phyloP scores from a whole-genome alignment of 2,888 invertebrate species.

The Mythimna impura region DNA sequence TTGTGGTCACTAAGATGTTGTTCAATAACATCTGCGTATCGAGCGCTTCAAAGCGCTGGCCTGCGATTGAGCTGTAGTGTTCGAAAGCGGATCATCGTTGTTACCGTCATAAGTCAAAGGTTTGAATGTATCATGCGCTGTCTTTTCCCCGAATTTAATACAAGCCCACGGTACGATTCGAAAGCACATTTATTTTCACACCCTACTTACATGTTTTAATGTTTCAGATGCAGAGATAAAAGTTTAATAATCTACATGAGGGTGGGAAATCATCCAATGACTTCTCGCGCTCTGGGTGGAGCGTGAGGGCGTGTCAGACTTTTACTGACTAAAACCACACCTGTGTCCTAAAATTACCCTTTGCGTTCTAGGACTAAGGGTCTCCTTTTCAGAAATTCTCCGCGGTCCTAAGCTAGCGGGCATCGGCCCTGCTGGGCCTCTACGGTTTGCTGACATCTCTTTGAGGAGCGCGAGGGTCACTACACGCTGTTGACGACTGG shows the following conservation, averaged over 20 bases:
- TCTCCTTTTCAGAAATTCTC: too few species aligned
- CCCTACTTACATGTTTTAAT: background rate
- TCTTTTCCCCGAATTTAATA: conserved; percentile 10
- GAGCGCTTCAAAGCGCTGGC: conserved; percentile 9
- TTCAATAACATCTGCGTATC: conserved; percentile 24
- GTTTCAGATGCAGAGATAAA: background rate
- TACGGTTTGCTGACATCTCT: too few species aligned
- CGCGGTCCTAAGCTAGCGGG: too few species aligned
- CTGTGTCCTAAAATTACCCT: too few species aligned
- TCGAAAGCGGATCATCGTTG: conserved; percentile 42
- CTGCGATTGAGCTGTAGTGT: conserved; percentile 24
- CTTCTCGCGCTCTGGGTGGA: too few species aligned
- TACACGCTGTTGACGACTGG: too few species aligned
- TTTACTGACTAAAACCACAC: too few species aligned
- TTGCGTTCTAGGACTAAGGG: too few species aligned
- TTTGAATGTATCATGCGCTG: conserved; percentile 18
- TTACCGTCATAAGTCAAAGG: conserved; percentile 31
- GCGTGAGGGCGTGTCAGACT: too few species aligned
- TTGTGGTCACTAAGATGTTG: conserved; percentile 4
- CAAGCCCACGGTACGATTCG: background rate
- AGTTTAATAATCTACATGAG: background rate
- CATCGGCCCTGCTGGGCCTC: too few species aligned
- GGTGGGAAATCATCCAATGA: too few species aligned
- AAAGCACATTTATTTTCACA: background rate
- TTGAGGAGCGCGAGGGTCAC: too few species aligned